Evolutionary conservation across 2,888 invertebrate species (phyloP), one percentile per base, ranked within the genome.

Genomic region (Drosophila tripunctata): DNA sequence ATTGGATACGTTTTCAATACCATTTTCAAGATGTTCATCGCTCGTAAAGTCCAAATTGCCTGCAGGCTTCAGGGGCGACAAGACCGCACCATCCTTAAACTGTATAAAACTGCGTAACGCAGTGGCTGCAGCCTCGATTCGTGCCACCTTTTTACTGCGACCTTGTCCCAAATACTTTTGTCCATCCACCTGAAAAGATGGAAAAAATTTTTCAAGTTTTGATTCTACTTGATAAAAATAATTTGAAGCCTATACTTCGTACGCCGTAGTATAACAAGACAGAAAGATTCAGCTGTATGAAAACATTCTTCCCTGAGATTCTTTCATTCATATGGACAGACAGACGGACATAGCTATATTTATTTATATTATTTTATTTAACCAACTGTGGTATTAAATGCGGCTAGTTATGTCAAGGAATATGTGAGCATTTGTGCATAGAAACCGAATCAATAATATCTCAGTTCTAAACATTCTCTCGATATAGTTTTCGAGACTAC

Each of bases 21-120:
- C 91, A 87, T 92, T 90, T 89, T 91, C 90, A 78, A 91, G 86
- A 83, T 91, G 91, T 66, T 91, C 90, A 86, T 93, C 93, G 73
- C 92, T 92, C 55, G 93, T 93, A 75, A 93, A 93, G 87, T 93
- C 93, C 76, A 92, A 82, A 78, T 91, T 91, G 66, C 90, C 89
- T 27, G 90, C 81, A 41, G 91, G 90, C 76, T 91, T 91, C 54
- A 91, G 56, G 51, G 90, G 88, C 62, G 90, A 84, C 33, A 91
- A 66, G 21, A 89, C 87, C 31, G 90, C 89, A 38, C 90, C 88
- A 82, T 92, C 92, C 77, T 93, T 93, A 74, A 93, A 93, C 84
- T 93, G 93, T 68, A 94, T 93, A 85, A 94, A 93, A 38, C 93
- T 93, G 64, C 93, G 92, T 48, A 93, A 78, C 5, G 93, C 93